Percentiles rank a stretch among this genome's conserved stretches.
Evolutionary conservation across 2,797 vertebrate species (phyloP).

Genomic region (Paguma larvata): DNA sequence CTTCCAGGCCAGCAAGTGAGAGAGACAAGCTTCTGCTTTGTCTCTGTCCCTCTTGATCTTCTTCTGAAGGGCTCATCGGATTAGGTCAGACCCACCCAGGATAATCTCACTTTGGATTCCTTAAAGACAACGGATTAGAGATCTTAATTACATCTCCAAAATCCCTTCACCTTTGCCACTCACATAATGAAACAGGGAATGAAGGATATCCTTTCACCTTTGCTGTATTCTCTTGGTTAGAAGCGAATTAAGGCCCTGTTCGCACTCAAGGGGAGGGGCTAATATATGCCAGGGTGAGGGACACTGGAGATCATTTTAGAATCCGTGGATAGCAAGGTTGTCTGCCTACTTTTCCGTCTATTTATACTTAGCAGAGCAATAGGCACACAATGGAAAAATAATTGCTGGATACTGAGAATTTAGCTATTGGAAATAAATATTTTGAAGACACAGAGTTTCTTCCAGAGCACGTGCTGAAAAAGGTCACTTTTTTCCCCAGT

Average conservation of each 20-base stretch:
- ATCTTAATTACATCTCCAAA: slow-evolving; percentile 38
- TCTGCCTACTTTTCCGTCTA: not conserved
- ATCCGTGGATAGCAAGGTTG: not conserved
- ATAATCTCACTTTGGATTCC: not conserved
- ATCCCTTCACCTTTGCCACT: not conserved
- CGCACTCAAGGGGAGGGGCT: not conserved
- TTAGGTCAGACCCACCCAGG: not conserved
- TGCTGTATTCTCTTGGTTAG: not conserved
- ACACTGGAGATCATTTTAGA: not conserved
- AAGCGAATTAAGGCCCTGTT: not conserved
- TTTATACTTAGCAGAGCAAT: not conserved
- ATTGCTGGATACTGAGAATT: not conserved
- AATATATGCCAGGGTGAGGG: no score
- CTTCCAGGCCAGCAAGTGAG: not conserved
- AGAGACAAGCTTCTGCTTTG: not conserved
- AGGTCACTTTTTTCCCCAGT: not conserved
- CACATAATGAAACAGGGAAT: not conserved
- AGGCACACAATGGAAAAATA: not conserved
- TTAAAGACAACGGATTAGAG: slow-evolving; percentile 18
- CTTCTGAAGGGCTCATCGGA: slow-evolving; percentile 17
- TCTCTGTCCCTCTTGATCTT: not conserved
- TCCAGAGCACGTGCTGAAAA: not conserved
- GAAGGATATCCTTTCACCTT: not conserved
- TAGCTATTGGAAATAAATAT: not conserved
- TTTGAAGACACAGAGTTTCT: slow-evolving; percentile 3